Percentiles rank a stretch among this genome's conserved stretches.
phyloP scores from a whole-genome alignment of 2,113 vertebrate species.

The Odocoileus hemionus region DNA sequence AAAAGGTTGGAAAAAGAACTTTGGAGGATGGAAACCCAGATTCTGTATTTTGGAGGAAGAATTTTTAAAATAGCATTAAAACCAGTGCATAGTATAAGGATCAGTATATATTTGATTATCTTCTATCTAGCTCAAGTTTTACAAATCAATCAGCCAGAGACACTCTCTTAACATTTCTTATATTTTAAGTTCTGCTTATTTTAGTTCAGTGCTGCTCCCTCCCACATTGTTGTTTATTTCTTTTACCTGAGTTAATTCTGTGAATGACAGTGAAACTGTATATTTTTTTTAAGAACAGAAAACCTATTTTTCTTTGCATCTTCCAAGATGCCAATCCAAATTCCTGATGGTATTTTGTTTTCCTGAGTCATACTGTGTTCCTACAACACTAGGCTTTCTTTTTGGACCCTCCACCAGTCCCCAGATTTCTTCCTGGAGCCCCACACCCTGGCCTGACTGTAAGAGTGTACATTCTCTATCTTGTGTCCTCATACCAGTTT shows the following conservation, averaged over 20 bases:
- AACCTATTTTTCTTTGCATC: not conserved
- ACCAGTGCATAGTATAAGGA: not conserved
- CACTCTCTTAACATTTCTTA: not conserved
- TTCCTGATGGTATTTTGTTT: not conserved
- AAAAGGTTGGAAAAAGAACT: not conserved
- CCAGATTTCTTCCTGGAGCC: not conserved
- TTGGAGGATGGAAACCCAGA: not conserved
- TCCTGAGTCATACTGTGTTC: not conserved
- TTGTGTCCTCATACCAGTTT: not conserved
- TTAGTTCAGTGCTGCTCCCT: not conserved
- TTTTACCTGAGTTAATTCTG: not conserved
- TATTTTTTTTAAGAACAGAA: not conserved
- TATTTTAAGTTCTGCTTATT: not conserved
- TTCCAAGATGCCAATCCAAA: not conserved
- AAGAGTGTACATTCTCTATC: fast-evolving
- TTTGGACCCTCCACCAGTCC: not conserved
- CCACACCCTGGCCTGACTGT: too few species aligned
- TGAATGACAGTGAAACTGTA: not conserved
- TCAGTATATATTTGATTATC: not conserved
- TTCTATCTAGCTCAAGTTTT: not conserved
- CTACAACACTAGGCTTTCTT: not conserved
- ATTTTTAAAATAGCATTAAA: not conserved
- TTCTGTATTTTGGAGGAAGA: not conserved
- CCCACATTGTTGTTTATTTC: not conserved
- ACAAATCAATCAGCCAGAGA: not conserved